Evolutionary conservation across 2,888 invertebrate genomes (phyloP).

Genomic region (Caenorhabditis auriculariae): DNA sequence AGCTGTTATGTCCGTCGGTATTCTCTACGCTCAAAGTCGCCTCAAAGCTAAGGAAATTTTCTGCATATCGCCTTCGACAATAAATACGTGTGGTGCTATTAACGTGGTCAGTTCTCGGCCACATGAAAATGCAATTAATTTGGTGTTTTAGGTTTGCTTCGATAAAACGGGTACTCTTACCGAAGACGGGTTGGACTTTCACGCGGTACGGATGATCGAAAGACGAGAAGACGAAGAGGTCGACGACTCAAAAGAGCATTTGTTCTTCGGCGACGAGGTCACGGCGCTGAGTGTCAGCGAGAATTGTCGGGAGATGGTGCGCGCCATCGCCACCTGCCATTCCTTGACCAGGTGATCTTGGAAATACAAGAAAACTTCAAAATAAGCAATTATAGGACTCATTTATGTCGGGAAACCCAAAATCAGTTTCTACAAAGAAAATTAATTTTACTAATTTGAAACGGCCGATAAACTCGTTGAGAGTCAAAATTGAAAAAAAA

Average conservation of each 20-base stretch:
- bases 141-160: slow-evolving; percentile 64
- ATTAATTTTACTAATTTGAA: neutral
- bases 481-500: neutral
- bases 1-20: slow-evolving; percentile 70
- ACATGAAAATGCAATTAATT: neutral
- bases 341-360: slow-evolving; percentile 33
- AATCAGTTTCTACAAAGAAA: neutral
- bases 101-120: slow-evolving; percentile 61
- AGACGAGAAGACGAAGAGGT: neutral
- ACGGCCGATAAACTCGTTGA: neutral
- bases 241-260: too few species aligned
- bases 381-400: too few species aligned
- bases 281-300: slow-evolving; percentile 38
- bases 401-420: too few species aligned
- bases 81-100: slow-evolving; percentile 68
- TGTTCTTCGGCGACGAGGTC: slow-evolving; percentile 41
- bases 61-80: slow-evolving; percentile 68
- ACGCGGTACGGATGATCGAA: slow-evolving; percentile 38
- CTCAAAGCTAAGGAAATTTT: slow-evolving; percentile 66
- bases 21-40: slow-evolving; percentile 67
- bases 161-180: slow-evolving; percentile 67
- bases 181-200: slow-evolving; percentile 63
- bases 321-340: slow-evolving; percentile 61
- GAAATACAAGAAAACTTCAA: too few species aligned
- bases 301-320: slow-evolving; percentile 35